Percentiles rank a stretch among this genome's conserved stretches.
These are phyloP conservation scores for Lasius fuliginosus DNA, from an alignment of 2,888 invertebrate species.

Conservation along the genomic window DNA sequence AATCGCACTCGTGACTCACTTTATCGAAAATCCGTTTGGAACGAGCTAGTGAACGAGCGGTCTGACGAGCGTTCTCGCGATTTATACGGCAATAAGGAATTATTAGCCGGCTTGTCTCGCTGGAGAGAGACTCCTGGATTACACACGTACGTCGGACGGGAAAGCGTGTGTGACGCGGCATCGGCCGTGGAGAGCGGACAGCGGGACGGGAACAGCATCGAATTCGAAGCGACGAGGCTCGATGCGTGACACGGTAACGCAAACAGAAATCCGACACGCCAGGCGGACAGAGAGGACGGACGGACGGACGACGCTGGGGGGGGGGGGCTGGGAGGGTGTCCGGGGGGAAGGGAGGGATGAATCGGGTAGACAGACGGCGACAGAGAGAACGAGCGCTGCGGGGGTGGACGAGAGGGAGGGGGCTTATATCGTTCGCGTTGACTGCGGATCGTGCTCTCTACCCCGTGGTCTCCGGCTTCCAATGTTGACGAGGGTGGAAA, in stretches of 20 bases:
- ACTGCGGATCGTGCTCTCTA: constrained; percentile 81
- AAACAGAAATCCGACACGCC: constrained; percentile 85
- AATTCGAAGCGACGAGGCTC: constrained; percentile 82
- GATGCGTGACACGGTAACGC: constrained; percentile 84
- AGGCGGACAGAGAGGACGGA: constrained; percentile 61
- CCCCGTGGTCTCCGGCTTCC: constrained; percentile 80
- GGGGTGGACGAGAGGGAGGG: constrained; percentile 87
- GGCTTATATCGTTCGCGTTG: constrained; percentile 82
- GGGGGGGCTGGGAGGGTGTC: constrained; percentile 57
- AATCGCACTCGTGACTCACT: constrained; percentile 35
- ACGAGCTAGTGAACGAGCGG: constrained; percentile 4
- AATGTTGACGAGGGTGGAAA: constrained; percentile 83
- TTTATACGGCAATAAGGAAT: constrained; percentile 61
- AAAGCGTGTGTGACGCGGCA: constrained; percentile 58
- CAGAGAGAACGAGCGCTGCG: constrained; percentile 87
- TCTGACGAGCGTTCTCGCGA: constrained; percentile 42
- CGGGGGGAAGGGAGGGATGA: constrained; percentile 22
- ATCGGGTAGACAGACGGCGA: constrained; percentile 71
- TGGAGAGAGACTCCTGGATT: constrained; percentile 73
- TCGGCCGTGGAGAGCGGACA: constrained; percentile 45
- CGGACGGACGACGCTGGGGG: constrained; percentile 60
- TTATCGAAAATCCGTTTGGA: constrained; percentile 41
- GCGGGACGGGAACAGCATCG: constrained; percentile 66
- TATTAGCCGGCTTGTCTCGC: constrained; percentile 72
- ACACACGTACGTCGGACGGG: constrained; percentile 68